Base-by-base conservation (phyloP, 2,888 invertebrate species). In the Rhamphomyia laevipes region DNA sequence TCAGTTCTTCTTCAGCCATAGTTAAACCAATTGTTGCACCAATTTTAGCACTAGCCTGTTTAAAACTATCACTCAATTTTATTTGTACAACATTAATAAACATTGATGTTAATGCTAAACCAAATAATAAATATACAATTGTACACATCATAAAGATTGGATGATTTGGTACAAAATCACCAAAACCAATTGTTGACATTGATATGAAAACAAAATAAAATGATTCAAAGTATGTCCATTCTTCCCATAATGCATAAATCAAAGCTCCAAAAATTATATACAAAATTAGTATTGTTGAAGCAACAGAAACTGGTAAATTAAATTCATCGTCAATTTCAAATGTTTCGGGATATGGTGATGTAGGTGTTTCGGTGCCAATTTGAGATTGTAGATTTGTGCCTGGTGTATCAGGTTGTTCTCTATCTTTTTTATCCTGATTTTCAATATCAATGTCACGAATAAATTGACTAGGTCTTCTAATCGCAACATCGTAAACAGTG, bases 121-220 rank as follows among this genome's bases (percentile, higher is more conserved):
- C 97, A 60, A 97, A 90, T 18, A 96, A 84, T 49, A 97, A 74
- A 65, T 97, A 95, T 43, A 94, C 77, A 60, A 94, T 93, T 35
- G 92, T 90, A 48, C 86, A 79, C 76, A 96, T 86, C 82, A 96
- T 90, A 61, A 79, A 81, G 56, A 81, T 76, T 1, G 93, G 92
- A 70, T 91, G 86, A 66, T 85, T 77, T 1, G 94, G 94, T 0
- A 93, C 87, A 53, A 85, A 77, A 71, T 95, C 94, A 3, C 94
- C 94, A 59, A 95, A 88, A n/a, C 96, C 96, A 50, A 97, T 94
- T 1, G 96, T 97, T 1, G 92, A 90, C 82, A 95, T 88, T 0
- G 94, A 93, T 59, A 96, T 89, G 66, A 96, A 96, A 5, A 96
- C 90, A 66, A 96, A 97, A 69, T 97, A 97, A 66, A 97, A 92